Evolutionary conservation across 2,888 invertebrate genomes (phyloP).

Genomic region (Stramonita haemastoma): DNA sequence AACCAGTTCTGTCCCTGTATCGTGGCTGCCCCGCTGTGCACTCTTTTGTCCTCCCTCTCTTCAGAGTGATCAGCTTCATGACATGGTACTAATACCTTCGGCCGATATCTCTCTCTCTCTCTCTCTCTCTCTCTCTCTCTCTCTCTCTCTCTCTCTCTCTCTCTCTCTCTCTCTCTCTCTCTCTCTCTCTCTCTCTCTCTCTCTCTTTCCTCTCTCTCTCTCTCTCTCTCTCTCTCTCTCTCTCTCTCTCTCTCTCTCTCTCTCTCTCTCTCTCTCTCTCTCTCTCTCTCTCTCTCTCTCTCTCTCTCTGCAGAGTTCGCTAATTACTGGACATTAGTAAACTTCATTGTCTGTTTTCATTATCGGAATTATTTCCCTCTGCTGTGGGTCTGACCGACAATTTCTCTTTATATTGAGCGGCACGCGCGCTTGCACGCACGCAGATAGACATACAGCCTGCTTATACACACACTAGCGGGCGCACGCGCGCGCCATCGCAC

Average conservation of each 20-base stretch:
- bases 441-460: background rate
- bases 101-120: background rate
- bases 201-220: background rate
- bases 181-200: background rate
- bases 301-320: background rate
- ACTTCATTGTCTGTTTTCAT: background rate
- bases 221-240: background rate
- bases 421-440: background rate
- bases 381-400: too few species aligned
- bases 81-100: too few species aligned
- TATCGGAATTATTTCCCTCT: background rate
- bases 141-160: background rate
- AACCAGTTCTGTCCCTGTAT: too few species aligned
- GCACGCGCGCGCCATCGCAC: too few species aligned
- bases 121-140: background rate
- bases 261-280: background rate
- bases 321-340: background rate
- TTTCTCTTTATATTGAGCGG: background rate
- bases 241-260: constrained; percentile 1
- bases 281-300: background rate
- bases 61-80: too few species aligned
- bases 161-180: background rate
- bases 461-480: too few species aligned
- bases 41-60: too few species aligned
- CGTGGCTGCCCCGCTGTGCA: too few species aligned